phyloP scores from a whole-genome alignment of 1,140 invertebrate species.

The Papilio glaucus region DNA sequence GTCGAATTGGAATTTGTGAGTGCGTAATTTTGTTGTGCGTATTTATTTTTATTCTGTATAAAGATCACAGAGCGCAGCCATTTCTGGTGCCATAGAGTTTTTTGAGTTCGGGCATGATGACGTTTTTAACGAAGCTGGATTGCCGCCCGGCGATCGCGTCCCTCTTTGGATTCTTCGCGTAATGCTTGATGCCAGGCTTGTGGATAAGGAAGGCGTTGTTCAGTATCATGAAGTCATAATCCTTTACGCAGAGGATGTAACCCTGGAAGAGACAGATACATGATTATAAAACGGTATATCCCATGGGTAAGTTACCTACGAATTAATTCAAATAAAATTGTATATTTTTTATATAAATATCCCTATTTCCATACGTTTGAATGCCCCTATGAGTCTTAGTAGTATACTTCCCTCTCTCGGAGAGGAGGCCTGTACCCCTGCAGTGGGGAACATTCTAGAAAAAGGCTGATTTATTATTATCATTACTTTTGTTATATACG shows the following conservation, averaged over 20 bases:
- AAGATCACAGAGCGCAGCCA: conserved; percentile 90
- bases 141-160: conserved; percentile 91
- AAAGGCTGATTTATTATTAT: too few species aligned
- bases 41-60: conserved; percentile 45
- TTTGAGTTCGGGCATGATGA: conserved; percentile 93
- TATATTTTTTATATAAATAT: too few species aligned
- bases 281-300: conserved; percentile 16
- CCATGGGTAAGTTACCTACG: too few species aligned
- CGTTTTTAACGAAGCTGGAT: conserved; percentile 90
- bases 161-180: conserved; percentile 89
- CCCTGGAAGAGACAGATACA: conserved; percentile 85
- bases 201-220: conserved; percentile 95
- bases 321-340: too few species aligned
- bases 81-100: conserved; percentile 91
- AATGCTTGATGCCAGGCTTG: conserved; percentile 93
- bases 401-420: too few species aligned
- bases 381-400: too few species aligned
- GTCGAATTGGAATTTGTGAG: not conserved
- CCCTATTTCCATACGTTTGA: too few species aligned
- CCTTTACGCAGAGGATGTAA: conserved; percentile 92
- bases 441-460: too few species aligned
- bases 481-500: too few species aligned
- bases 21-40: conserved; percentile 17
- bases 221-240: conserved; percentile 95
- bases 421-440: too few species aligned